Base-by-base conservation (phyloP, 92 coral and sea anemone genomes). In the Epizoanthus stellaris region DNA sequence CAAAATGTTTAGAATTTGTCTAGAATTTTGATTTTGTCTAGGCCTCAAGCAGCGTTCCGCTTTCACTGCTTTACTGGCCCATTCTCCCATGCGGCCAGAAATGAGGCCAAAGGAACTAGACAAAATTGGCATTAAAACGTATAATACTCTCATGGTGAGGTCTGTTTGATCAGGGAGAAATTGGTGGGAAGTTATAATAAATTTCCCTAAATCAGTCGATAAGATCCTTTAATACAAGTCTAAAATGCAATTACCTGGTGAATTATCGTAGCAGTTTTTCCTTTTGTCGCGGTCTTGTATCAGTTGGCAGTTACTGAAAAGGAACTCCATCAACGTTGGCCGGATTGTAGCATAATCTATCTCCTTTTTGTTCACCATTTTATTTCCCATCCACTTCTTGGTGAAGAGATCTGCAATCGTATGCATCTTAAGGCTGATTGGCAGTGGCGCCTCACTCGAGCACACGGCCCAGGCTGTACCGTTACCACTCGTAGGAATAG, bases 331-430 rank as follows among this genome's bases (percentile, higher is more conserved):
- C 39, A 85, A 40, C 6, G 17, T 54, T n/a, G 57, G 74, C 70
- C 76, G 53, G 67, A 86, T 30, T 23, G 9, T 57, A 53, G 80
- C 4, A 36, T 63, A 54, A 43, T 85, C 77, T 76, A 79, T 86
- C 58, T 54, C 77, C 6, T 61, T 61, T 61, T 20, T 61, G 34
- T 9, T 61, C 6, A 25, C 21, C 67, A 20, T 17, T 17, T 52
- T 68, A 13, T 76, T 43, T n/a, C 85, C 86, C n/a, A 86, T 64
- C 65, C 81, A 86, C 43, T 86, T 65, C 8, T 86, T 66, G 17
- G 89, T 86, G 30, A 86, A 13, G 13, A 86, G 86, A 52, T 86
- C 89, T 34, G 89, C 19, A 53, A 86, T 59, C 20, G 86, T 65
- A n/a, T 21, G 34, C 14, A 79, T 15, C 9, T 80, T 63, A 66